phyloP scores from a whole-genome alignment of 2,888 invertebrate species.

The Cyclophora albipunctata region DNA sequence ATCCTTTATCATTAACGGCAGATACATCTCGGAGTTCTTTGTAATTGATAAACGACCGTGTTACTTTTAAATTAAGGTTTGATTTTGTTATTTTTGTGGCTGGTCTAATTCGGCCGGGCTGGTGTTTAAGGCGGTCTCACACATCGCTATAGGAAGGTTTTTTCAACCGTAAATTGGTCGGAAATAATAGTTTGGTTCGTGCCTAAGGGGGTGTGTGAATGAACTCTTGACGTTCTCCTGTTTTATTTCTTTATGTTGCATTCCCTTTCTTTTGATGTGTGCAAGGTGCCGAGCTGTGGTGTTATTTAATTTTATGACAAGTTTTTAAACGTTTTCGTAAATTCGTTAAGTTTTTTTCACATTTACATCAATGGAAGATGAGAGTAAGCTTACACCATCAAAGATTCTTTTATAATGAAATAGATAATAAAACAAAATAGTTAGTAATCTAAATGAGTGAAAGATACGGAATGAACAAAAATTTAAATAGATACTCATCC shows the following conservation, averaged over 20 bases:
- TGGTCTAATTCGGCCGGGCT: conserved; percentile 13
- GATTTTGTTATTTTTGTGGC: conserved; percentile 2
- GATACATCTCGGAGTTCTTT: conserved; percentile 15
- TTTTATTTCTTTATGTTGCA: conserved; percentile 13
- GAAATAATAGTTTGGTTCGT: conserved; percentile 42
- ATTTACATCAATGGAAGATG: too few relatives aligned
- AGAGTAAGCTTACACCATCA: too few relatives aligned
- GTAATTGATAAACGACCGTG: conserved; percentile 8
- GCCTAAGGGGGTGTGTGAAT: conserved; percentile 48
- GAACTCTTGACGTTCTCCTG: conserved; percentile 27
- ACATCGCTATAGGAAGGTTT: conserved; percentile 44
- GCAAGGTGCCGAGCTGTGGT: conserved; percentile 20
- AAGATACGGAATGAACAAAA: too few relatives aligned
- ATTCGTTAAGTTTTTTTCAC: conserved; percentile 5
- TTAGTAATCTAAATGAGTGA: too few relatives aligned
- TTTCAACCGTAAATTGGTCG: conserved; percentile 50
- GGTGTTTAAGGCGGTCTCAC: conserved; percentile 50
- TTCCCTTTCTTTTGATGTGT: conserved; percentile 38
- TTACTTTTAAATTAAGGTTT: conserved; percentile 3
- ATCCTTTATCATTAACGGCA: conserved; percentile 29
- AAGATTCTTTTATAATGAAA: too few relatives aligned
- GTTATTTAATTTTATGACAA: conserved; percentile 18
- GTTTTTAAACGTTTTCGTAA: conserved; percentile 12
- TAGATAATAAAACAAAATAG: too few relatives aligned
- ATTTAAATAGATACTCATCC: conserved; percentile 7